Evolutionary conservation across 2,888 invertebrate species (phyloP).

Genomic region (Liposcelis brunnea): DNA sequence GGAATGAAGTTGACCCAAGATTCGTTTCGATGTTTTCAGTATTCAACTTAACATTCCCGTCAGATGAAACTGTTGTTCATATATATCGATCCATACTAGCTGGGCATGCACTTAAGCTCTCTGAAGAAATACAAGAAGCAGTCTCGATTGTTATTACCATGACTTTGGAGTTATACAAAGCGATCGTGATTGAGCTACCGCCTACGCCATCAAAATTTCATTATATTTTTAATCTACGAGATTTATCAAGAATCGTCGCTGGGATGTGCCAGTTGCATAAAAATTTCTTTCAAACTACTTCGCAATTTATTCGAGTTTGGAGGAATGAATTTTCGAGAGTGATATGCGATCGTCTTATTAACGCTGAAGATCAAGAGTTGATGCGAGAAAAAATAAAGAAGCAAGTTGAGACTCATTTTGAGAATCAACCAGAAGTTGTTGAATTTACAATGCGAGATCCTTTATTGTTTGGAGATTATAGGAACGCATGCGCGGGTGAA

Average conservation of each 20-base stretch:
- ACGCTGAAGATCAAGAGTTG: constrained; percentile 44
- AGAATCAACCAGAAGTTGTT: constrained; percentile 24
- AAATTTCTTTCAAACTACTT: constrained; percentile 43
- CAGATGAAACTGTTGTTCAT: constrained; percentile 54
- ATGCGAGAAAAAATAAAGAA: constrained; percentile 41
- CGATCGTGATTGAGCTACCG: constrained; percentile 45
- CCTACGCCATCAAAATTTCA: constrained; percentile 89
- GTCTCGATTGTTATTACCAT: constrained; percentile 52
- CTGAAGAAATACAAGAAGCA: constrained; percentile 42
- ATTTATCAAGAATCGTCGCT: constrained; percentile 67
- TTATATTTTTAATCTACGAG: constrained; percentile 85
- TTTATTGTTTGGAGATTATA: constrained; percentile 71
- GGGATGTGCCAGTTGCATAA: constrained; percentile 65
- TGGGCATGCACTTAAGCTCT: constrained; percentile 59
- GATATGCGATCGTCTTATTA: constrained; percentile 73
- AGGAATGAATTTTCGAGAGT: constrained; percentile 77
- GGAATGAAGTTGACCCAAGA: constrained; percentile 78
- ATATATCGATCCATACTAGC: constrained; percentile 67
- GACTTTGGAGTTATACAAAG: constrained; percentile 70
- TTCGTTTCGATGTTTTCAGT: constrained; percentile 82
- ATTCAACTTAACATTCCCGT: constrained; percentile 72
- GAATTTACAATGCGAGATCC: constrained; percentile 69
- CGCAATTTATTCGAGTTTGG: constrained; percentile 71
- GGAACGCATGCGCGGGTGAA: constrained; percentile 60
- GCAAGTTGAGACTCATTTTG: constrained; percentile 39